These are phyloP conservation scores for Hermaeophaga mercurialis DNA, from an alignment of 2,888 invertebrate genomes.

Conservation along the genomic window DNA sequence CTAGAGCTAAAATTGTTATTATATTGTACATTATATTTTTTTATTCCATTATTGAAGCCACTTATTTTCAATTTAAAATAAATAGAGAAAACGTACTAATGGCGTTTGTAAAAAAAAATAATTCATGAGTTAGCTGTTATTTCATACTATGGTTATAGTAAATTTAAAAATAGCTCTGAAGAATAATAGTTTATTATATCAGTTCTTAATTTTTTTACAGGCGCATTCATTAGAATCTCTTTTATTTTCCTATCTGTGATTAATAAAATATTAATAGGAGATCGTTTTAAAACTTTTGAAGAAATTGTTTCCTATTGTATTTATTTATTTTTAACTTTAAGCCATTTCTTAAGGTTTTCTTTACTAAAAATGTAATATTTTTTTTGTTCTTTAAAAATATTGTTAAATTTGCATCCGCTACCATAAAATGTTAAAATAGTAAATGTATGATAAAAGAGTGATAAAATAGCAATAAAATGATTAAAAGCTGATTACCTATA, in stretches of 20 bases:
- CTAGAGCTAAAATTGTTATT: no score
- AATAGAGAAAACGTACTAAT: background rate
- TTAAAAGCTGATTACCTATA: no score
- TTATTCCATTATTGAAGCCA: no score
- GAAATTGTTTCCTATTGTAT: background rate
- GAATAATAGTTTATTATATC: no score
- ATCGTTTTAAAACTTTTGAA: conserved; percentile 3
- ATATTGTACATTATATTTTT: no score
- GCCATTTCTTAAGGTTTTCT: background rate
- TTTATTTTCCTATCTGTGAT: conserved; percentile 14
- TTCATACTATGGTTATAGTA: no score
- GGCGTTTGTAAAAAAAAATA: conserved; percentile 1
- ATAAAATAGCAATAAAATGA: no score
- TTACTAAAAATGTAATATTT: background rate
- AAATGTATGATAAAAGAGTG: background rate
- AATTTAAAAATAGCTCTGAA: no score
- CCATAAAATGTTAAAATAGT: background rate
- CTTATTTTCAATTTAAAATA: no score
- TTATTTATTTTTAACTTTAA: conserved; percentile 11
- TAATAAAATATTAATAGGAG: background rate
- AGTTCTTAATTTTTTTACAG: background rate
- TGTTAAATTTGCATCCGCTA: background rate
- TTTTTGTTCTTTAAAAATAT: background rate
- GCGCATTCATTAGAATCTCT: background rate
- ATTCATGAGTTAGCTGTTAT: no score